Percentiles rank a stretch among this genome's conserved stretches.
Evolutionary conservation across 2,113 vertebrate species (phyloP).

Genomic region (Pristiophorus japonicus): DNA sequence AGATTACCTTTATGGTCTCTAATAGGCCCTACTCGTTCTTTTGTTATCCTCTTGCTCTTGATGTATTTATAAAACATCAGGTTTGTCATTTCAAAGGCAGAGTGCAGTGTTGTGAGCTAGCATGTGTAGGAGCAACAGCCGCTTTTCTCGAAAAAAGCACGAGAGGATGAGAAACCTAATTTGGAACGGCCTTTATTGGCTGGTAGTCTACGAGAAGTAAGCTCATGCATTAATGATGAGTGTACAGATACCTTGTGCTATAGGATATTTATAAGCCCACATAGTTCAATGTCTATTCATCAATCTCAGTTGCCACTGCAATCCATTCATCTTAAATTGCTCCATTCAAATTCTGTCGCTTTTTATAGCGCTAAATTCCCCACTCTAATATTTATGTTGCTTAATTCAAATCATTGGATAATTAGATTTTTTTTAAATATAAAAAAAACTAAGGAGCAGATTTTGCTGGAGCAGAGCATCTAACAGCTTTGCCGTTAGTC

Average conservation of each 20-base stretch:
- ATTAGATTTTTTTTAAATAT: neutral
- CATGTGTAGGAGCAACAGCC: neutral
- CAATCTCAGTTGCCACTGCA: neutral
- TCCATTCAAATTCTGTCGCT: neutral
- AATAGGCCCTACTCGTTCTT: too few relatives aligned
- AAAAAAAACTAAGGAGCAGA: neutral
- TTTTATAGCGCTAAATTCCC: neutral
- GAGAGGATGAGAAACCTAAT: neutral
- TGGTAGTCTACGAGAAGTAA: neutral
- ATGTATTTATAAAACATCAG: too few relatives aligned
- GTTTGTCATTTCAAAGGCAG: neutral
- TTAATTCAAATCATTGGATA: neutral
- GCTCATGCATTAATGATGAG: conserved; percentile 1
- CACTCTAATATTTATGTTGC: too few relatives aligned
- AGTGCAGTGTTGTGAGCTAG: neutral
- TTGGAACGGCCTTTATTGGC: neutral
- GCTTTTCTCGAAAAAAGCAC: neutral
- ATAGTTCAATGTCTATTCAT: neutral
- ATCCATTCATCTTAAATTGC: neutral
- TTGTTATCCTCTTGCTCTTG: too few relatives aligned
- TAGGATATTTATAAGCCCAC: neutral
- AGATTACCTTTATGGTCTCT: too few relatives aligned
- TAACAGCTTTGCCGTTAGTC: neutral
- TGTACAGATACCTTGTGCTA: neutral
- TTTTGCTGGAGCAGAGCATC: neutral